Base-by-base conservation (phyloP, 2,797 vertebrate genomes). In the Etheostoma nigrum region DNA sequence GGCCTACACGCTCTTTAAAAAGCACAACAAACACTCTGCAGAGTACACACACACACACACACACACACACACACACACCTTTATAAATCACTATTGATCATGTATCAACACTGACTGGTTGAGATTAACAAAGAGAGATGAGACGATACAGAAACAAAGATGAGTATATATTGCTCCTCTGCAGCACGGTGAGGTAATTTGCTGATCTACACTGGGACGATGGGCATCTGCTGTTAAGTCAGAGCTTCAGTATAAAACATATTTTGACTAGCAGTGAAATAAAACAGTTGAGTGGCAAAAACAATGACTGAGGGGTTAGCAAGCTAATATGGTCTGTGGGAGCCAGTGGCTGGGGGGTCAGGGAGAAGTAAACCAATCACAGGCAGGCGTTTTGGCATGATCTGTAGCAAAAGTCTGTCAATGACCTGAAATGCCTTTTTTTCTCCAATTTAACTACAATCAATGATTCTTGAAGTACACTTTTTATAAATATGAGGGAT, bases 351-450 rank as follows among this genome's bases (percentile, higher is more conserved):
- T 47, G 13, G 48, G 48, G 36, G 72, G 76, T 55, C 72, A 79
- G 45, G 27, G 2, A 64, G 47, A 71, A 81, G 70, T 82, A 78
- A 77, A 10, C 80, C 82, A 79, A 82, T 78, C 54, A 49, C 48
- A 63, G 13, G 11, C 42, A 30, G 42, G 30, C 21, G 2, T 36
- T 33, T 36, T 36, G 33, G 33, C 33, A 36, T 23, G 9, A 36
- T 36, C 33, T 36, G 33, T 9, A 36, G 12, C 27, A 42, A 21
- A 54, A 42, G 10, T 19, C 54, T 53, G 21, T 52, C 23, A 49
- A 30, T 53, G 9, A 19, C 5, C 6, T n/a, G n/a, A 48, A 66
- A 25, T 44, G 11, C 3, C 19, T 30, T 44, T 45, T 59, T 21
- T 23, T 55, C 36, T 68, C 4, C 9, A 57, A 19, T 14, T 21